Evolutionary conservation across 2,113 vertebrate genomes (phyloP).

Genomic region (Zosterops japonicus): DNA sequence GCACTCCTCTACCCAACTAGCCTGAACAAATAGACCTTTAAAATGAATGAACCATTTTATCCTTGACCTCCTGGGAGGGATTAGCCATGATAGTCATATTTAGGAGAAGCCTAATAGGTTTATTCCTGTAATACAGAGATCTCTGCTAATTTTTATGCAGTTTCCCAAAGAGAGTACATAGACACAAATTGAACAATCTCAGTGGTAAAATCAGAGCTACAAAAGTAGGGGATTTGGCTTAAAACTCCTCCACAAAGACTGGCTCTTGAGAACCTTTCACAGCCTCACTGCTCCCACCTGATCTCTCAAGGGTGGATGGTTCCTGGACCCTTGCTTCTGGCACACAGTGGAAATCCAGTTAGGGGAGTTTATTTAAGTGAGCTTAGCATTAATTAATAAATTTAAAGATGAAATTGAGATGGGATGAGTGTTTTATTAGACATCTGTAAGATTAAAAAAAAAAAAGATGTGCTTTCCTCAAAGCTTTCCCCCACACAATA

Average conservation of each 20-base stretch:
- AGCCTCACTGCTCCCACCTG: not conserved
- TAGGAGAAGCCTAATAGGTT: not conserved
- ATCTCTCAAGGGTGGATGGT: not conserved
- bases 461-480: not conserved
- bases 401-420: not conserved
- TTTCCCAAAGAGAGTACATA: not conserved
- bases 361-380: not conserved
- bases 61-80: not conserved
- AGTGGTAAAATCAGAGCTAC: not conserved
- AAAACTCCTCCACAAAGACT: not conserved
- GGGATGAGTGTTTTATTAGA: not conserved
- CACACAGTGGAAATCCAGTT: not conserved
- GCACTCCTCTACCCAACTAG: not conserved
- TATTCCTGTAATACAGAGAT: not conserved
- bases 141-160: not conserved
- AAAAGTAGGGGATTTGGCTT: not conserved
- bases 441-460: not conserved
- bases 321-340: not conserved
- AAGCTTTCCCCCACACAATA: not conserved
- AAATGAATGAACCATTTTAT: not conserved
- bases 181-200: accelerated
- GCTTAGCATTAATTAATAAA: not conserved
- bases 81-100: not conserved
- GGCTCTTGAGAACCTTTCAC: not conserved
- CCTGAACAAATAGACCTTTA: not conserved